Conservation (phyloP, 2,797 vertebrate genomes). For the Premnoplex brunnescens region DNA sequence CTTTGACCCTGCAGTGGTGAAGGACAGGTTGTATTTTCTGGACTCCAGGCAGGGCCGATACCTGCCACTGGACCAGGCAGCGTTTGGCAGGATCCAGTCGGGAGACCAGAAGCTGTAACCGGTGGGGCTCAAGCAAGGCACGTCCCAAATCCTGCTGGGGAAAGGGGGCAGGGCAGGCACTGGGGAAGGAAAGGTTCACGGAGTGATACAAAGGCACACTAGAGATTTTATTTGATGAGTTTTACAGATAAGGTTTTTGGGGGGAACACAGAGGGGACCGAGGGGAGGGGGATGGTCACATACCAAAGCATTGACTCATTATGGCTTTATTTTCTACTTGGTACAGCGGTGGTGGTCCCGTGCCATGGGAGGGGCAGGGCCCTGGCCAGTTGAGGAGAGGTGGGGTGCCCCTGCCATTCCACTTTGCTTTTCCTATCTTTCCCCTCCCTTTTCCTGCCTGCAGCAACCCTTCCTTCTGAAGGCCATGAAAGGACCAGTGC, state of each 20-base stretch:
- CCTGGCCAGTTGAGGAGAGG: background rate
- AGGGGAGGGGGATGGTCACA: conserved; percentile 1
- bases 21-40: conserved; percentile 91
- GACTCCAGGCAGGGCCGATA: conserved; percentile 87
- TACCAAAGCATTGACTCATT: conserved; percentile 66
- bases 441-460: background rate
- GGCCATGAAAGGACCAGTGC: conserved; percentile 16
- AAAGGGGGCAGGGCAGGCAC: background rate
- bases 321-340: conserved; percentile 63
- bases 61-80: conserved; percentile 79
- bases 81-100: conserved; percentile 83
- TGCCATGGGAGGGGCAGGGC: conserved; percentile 2
- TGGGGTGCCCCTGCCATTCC: background rate
- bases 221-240: background rate
- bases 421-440: conserved; percentile 10
- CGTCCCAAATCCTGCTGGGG: background rate
- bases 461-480: background rate
- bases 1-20: conserved; percentile 82
- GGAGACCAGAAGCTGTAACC: conserved; percentile 91
- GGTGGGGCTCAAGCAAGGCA: background rate
- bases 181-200: background rate
- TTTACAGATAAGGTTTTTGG: background rate
- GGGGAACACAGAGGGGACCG: background rate
- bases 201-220: background rate
- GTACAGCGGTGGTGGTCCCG: background rate